Base-by-base conservation (phyloP, 2,797 vertebrate species). In the Lemur catta region DNA sequence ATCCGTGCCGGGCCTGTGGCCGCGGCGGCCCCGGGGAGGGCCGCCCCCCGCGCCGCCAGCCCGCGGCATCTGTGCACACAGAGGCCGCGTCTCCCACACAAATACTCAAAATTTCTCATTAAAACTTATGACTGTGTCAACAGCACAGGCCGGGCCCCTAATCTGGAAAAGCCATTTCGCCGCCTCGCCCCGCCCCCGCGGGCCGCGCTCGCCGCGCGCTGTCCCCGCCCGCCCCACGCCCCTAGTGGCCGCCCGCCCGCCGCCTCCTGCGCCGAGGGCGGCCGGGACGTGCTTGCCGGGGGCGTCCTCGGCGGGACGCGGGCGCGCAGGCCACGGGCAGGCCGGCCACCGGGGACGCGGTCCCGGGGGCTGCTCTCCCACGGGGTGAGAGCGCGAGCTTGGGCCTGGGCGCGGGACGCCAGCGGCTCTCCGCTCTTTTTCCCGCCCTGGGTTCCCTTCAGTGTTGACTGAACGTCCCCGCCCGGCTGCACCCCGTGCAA, bases 41-140 rank as follows among this genome's bases (percentile, higher is more conserved):
- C 41, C 22, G 86, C 93, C 91, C 94, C 89, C 95, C 65, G 86
- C 90, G 69, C 91, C 78, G 76, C 98, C 98, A 52, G 95, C 97
- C 89, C 74, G 98, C 98, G 98, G 98, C 99, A 99, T 99, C 99
- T 99, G 99, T 99, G 99, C 99, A 98, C 98, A 99, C 99, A 99
- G 99, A 92, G 82, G 98, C 98, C 98, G 98, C 98, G 98, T 98
- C 99, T 99, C 99, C 98, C 98, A 98, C 98, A 99, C 98, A 98
- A 98, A 99, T 98, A 98, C 98, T 99, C 98, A 98, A 98, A 98
- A 98, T 98, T 98, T 99, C 98, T 98, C 98, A 98, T 98, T 99
- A 99, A 99, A 99, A 99, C 99, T 99, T 98, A 99, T 98, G 98
- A 98, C 98, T 98, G 98, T 99, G 98, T 99, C 99, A 99, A 99